phyloP scores from a whole-genome alignment of 2,797 vertebrate species.

The Podarcis siculus region DNA sequence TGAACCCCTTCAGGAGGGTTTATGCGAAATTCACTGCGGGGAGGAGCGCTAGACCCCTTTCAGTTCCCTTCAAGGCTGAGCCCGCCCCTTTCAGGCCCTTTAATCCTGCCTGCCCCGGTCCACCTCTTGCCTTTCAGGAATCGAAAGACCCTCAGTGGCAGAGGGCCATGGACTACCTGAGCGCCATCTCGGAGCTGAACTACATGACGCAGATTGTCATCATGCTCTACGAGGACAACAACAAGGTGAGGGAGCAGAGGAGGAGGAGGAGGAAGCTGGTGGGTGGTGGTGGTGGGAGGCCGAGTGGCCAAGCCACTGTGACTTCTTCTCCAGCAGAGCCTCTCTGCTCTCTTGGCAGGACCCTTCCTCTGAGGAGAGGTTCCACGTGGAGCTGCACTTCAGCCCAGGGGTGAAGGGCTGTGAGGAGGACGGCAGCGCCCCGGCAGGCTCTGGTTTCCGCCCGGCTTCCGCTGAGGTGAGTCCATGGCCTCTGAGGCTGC shows the following conservation, averaged over 20 bases:
- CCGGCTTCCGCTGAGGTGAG: conserved; percentile 93
- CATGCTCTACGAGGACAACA: conserved; percentile 99
- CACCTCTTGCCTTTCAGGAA: conserved; percentile 78
- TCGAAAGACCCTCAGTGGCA: conserved; percentile 97
- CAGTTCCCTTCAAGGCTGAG: no score
- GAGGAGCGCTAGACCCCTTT: no score
- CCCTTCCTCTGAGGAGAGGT: conserved; percentile 92
- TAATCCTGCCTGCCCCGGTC: background rate
- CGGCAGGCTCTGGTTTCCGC: conserved; percentile 92
- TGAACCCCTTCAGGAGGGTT: no score
- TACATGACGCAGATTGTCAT: conserved; percentile 99
- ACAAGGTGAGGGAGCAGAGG: conserved; percentile 82
- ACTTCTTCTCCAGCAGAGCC: background rate
- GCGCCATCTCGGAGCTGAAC: conserved; percentile 97
- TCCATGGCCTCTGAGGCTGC: background rate
- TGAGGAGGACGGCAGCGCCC: conserved; percentile 91
- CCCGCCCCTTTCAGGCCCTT: background rate
- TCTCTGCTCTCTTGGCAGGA: conserved; percentile 77
- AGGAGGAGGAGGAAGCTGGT: background rate
- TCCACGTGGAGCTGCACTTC: conserved; percentile 98
- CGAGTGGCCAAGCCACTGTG: background rate
- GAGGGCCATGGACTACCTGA: conserved; percentile 96
- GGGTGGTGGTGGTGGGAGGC: no score
- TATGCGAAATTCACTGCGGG: background rate
- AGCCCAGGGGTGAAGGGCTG: conserved; percentile 96